Conservation (phyloP, 1,140 invertebrate genomes). For the Hermatobates lingyangjiaoensis region DNA sequence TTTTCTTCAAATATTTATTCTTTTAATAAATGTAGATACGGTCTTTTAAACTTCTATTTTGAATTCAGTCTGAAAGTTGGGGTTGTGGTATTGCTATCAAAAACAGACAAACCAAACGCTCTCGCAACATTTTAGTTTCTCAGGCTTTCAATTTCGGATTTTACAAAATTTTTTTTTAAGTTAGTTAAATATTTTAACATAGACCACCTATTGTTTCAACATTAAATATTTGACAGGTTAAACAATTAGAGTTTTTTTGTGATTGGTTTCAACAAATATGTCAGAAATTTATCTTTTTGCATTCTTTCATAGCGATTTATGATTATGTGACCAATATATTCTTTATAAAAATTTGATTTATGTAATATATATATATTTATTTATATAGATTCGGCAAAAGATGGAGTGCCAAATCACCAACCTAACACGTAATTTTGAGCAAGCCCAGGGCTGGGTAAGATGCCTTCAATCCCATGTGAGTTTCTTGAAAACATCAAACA, state of each 20-base stretch:
- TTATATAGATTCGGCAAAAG: constrained; percentile 34
- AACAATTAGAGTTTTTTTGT: background rate
- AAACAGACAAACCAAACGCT: too few species aligned
- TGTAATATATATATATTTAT: background rate
- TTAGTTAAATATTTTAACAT: too few species aligned
- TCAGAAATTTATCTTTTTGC: background rate
- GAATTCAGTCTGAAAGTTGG: too few species aligned
- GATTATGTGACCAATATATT: background rate
- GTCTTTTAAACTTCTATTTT: too few species aligned
- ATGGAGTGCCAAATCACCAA: constrained; percentile 46
- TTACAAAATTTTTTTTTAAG: too few species aligned
- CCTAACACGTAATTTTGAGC: constrained; percentile 42
- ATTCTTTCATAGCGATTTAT: background rate
- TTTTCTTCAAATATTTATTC: too few species aligned
- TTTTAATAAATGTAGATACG: too few species aligned
- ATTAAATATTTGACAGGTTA: background rate
- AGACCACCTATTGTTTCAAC: too few species aligned
- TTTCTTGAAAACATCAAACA: constrained; percentile 33
- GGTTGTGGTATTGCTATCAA: too few species aligned
- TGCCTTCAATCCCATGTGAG: constrained; percentile 41
- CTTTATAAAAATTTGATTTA: background rate
- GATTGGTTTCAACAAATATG: background rate
- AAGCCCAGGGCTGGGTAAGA: constrained; percentile 40
- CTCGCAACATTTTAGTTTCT: too few species aligned
- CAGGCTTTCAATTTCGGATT: too few species aligned